Conservation (phyloP, 2,797 vertebrate species). For the Otus scops region DNA sequence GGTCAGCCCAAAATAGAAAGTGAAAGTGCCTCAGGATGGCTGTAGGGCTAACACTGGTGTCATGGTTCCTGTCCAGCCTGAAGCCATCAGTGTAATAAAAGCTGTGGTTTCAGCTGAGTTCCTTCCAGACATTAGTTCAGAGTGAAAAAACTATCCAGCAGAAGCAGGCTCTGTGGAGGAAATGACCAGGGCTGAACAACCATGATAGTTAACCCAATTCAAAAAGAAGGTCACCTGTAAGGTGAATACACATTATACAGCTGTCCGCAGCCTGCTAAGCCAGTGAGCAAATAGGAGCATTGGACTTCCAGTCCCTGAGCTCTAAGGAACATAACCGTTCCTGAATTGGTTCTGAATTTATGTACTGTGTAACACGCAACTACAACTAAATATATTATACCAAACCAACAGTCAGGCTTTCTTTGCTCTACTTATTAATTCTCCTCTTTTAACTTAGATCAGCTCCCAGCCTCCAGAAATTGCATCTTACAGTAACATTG, state of each 20-base stretch:
- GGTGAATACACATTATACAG: background rate
- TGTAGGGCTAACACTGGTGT: background rate
- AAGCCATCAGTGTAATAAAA: background rate
- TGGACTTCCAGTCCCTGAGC: background rate
- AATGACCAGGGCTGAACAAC: background rate
- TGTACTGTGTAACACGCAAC: fast-evolving
- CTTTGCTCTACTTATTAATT: background rate
- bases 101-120: background rate
- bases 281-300: background rate
- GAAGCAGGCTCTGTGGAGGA: background rate
- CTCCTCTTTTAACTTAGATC: background rate
- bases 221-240: background rate
- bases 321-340: background rate
- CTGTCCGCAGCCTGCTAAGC: background rate
- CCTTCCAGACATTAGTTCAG: background rate
- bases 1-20: constrained; percentile 19
- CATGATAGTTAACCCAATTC: background rate
- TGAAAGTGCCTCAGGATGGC: background rate
- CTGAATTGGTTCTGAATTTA: background rate
- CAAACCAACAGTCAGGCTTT: background rate
- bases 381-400: background rate
- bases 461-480: background rate
- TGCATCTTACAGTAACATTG: background rate
- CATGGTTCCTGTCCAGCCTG: background rate
- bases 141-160: background rate